Base-by-base conservation (phyloP, 2,113 vertebrate genomes). In the Narcine bancroftii region DNA sequence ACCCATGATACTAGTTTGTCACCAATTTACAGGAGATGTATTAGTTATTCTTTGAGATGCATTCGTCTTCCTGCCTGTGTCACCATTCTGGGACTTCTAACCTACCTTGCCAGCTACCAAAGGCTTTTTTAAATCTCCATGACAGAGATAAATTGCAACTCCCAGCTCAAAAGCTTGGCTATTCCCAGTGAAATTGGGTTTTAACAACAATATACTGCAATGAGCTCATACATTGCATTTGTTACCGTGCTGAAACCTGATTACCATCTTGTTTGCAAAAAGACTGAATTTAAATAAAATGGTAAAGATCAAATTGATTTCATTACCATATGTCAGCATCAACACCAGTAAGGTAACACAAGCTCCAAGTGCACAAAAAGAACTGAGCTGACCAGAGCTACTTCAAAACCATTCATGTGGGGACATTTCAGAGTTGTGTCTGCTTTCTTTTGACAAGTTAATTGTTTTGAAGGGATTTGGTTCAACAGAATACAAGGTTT, bases 61-160 rank as follows among this genome's bases (percentile, higher is more conserved):
- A 69, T 91, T 69, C 3, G 69, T 42, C 63, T 85, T 47, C 39
- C 42, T 69, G n/a, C 36, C 63, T 89, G 66, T 45, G 36, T 87
- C 81, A 60, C 21, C 36, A 36, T n/a, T 47, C 21, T 29, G 15
- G 24, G 63, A 91, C 63, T 47, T 91, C 3, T 13, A 45, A 24
- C 21, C 24, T 91, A 91, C 65, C 63, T 42, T 39, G 42, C 42
- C 11, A 33, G 63, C 63, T 47, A 69, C 63, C 89, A 42, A 69
- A 69, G 21, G 21, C 45, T 91, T 65, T 91, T 45, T 91, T 91
- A 66, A n/a, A 91, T 91, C 65, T 91, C 63, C 6, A 24, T 17
- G 89, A 91, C 89, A 91, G 5, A 71, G 89, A 91, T 60, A 91
- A 91, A 91, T 91, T 33, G 65, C 39, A 69, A 24, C 69, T 69